A percentile compares a stretch with the other conserved stretches of the same genome.
phyloP scores from a whole-genome alignment of 2,113 vertebrate species.

The Phycodurus eques region DNA sequence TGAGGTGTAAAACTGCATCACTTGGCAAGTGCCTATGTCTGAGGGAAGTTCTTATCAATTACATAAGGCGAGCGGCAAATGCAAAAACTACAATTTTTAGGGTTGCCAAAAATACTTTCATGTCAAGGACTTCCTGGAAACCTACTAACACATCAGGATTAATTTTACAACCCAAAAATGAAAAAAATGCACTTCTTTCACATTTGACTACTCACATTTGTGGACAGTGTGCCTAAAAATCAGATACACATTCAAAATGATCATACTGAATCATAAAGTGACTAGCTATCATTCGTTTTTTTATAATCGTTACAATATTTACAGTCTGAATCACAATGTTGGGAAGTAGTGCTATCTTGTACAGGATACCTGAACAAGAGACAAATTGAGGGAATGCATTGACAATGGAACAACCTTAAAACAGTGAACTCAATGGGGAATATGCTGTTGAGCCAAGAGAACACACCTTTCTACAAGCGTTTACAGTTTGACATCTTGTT shows the following conservation, averaged over 20 bases:
- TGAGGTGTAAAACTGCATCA: too few relatives aligned
- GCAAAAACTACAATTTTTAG: too few relatives aligned
- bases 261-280: background rate
- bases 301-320: background rate
- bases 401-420: background rate
- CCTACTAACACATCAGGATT: too few relatives aligned
- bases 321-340: background rate
- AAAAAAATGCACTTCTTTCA: too few relatives aligned
- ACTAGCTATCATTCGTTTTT: background rate
- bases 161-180: too few relatives aligned
- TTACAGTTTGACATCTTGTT: slow-evolving; percentile 12
- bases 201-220: too few relatives aligned
- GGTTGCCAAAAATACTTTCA: too few relatives aligned
- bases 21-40: too few relatives aligned
- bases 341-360: background rate
- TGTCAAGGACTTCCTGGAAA: too few relatives aligned
- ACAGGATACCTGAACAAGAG: background rate
- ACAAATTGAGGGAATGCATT: background rate
- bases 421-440: background rate
- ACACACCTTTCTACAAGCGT: background rate
- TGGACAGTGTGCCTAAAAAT: too few relatives aligned
- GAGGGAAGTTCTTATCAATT: too few relatives aligned
- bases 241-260: background rate
- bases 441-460: background rate
- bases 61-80: too few relatives aligned